Percentiles rank a stretch among this genome's conserved stretches.
Conservation (phyloP, 2,113 vertebrate genomes). For the Ibidorhyncha struthersii region DNA sequence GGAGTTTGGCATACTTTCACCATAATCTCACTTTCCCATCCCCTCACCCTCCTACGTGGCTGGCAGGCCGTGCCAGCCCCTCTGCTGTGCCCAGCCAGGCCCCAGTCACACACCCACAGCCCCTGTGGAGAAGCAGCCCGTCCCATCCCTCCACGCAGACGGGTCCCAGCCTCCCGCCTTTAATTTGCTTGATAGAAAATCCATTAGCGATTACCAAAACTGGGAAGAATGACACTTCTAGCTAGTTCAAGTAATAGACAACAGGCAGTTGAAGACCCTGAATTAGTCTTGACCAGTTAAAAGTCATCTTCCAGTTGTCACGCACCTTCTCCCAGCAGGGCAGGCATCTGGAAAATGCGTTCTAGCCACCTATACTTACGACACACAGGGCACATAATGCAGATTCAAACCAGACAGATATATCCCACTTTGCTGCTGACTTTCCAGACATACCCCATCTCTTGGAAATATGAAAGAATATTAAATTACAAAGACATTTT, state of each 20-base stretch:
- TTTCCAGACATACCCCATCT: background rate
- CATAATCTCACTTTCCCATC: background rate
- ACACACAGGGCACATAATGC: background rate
- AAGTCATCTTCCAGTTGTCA: background rate
- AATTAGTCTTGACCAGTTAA: background rate
- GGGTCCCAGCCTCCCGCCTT: background rate
- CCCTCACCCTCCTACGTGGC: rapidly evolving
- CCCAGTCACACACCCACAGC: background rate
- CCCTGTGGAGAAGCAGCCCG: rapidly evolving
- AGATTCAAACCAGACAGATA: background rate
- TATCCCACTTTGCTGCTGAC: background rate
- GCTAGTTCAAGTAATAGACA: background rate
- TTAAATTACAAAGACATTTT: constrained; percentile 5
- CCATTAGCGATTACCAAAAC: background rate
- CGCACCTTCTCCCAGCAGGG: background rate
- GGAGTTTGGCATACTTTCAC: background rate
- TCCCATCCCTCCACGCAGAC: rapidly evolving
- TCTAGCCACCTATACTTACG: background rate
- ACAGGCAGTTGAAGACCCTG: background rate
- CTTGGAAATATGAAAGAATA: background rate
- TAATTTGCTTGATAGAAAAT: background rate
- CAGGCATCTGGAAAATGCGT: background rate
- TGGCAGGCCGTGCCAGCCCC: background rate
- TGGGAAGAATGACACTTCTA: background rate
- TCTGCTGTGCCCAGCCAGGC: background rate